phyloP scores from a whole-genome alignment of 2,888 invertebrate genomes.

The Agriopis leucophaearia region DNA sequence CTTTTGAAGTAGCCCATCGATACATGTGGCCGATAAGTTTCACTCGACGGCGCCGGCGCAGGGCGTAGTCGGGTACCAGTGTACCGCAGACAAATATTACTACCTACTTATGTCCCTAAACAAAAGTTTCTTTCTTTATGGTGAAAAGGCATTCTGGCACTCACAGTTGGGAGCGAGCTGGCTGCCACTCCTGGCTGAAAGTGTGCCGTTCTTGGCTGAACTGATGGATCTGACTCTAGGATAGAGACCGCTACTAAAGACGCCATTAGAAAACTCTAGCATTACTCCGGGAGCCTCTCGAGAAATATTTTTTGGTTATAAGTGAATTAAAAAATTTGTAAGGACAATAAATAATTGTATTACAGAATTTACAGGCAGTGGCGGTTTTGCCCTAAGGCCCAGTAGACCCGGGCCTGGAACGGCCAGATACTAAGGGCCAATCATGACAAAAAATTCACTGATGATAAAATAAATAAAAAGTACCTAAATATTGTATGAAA shows the following conservation, averaged over 20 bases:
- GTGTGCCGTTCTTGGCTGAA: conserved; percentile 97
- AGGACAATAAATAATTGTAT: background rate
- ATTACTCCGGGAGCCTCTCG: conserved; percentile 95
- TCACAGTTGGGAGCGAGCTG: conserved; percentile 95
- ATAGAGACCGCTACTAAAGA: conserved; percentile 93
- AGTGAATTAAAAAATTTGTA: background rate
- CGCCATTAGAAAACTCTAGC: conserved; percentile 94
- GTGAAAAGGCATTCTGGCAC: too few species aligned
- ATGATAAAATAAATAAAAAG: too few species aligned
- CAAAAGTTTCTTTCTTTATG: too few species aligned
- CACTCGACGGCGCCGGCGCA: conserved; percentile 11
- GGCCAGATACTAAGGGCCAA: too few species aligned
- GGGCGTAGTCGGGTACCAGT: background rate
- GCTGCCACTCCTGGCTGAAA: conserved; percentile 95
- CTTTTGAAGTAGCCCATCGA: conserved; percentile 5
- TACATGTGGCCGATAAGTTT: conserved; percentile 17
- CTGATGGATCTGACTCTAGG: conserved; percentile 94
- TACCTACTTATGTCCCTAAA: too few species aligned
- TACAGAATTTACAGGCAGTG: too few species aligned
- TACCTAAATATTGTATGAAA: too few species aligned
- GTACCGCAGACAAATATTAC: too few species aligned
- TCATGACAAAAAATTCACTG: too few species aligned
- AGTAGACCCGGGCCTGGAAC: too few species aligned
- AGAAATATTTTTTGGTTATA: conserved; percentile 91
- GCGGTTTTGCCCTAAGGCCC: too few species aligned